These are phyloP conservation scores for Serinus canaria DNA, from an alignment of 2,113 vertebrate genomes.

Conservation along the genomic window DNA sequence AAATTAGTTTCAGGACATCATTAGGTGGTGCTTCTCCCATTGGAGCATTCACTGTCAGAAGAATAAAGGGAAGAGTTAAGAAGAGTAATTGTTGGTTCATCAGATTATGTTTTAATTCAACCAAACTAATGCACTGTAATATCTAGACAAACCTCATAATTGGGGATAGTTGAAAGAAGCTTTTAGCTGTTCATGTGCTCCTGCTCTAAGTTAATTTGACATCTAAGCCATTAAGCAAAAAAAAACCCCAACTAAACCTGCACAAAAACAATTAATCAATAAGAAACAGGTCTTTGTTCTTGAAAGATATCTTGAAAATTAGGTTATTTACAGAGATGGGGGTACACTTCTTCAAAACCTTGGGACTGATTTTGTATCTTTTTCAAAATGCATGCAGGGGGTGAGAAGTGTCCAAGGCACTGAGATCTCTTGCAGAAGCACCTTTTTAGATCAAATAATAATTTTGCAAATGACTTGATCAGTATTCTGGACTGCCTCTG, in stretches of 20 bases:
- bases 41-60: not conserved
- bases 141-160: not conserved
- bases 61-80: not conserved
- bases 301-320: not conserved
- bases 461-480: not conserved
- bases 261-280: not conserved
- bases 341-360: not conserved
- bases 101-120: conserved; percentile 13
- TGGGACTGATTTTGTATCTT: not conserved
- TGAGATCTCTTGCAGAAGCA: not conserved
- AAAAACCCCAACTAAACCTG: too few relatives aligned
- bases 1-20: not conserved
- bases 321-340: not conserved
- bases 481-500: not conserved
- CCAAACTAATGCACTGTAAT: conserved; percentile 19
- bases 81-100: conserved; percentile 23
- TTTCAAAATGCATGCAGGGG: not conserved
- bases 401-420: not conserved
- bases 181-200: not conserved
- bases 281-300: not conserved
- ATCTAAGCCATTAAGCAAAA: not conserved
- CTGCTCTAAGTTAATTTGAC: conserved; percentile 17
- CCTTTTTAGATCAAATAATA: not conserved
- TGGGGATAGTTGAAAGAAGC: not conserved
- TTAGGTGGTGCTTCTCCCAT: not conserved